phyloP scores from a whole-genome alignment of 2,797 vertebrate species.

The Rhinogobio ventralis region DNA sequence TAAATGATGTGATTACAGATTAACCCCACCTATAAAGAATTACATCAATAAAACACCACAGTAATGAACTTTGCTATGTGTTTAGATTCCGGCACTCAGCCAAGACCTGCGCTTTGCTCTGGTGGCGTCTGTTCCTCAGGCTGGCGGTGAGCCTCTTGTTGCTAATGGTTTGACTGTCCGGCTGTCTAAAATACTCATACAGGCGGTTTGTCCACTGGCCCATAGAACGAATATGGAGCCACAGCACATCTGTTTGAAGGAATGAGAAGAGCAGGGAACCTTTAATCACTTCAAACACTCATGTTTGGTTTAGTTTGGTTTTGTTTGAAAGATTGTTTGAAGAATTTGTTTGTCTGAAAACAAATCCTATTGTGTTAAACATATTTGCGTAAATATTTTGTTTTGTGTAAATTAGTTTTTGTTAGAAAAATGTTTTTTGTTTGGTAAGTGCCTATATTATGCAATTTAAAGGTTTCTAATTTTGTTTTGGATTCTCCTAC shows the following conservation, averaged over 20 bases:
- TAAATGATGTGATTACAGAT: not conserved
- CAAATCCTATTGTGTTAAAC: not conserved
- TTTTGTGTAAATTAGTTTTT: not conserved
- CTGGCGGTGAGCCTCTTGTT: slow-evolving; percentile 70
- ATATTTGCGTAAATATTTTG: not conserved
- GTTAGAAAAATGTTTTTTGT: not conserved
- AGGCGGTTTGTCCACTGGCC: slow-evolving; percentile 91
- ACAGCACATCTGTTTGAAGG: slow-evolving; percentile 80
- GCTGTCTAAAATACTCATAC: slow-evolving; percentile 82
- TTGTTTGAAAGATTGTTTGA: not conserved
- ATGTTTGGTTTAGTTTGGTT: not conserved
- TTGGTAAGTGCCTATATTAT: not conserved
- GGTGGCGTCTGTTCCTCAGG: slow-evolving; percentile 64
- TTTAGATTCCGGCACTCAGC: not conserved
- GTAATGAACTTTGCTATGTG: not conserved
- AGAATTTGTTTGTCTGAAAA: not conserved
- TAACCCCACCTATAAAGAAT: not conserved
- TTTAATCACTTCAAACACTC: not conserved
- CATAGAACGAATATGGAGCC: slow-evolving; percentile 87
- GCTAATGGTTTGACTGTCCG: slow-evolving; percentile 32
- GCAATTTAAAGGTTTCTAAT: not conserved
- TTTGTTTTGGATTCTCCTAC: not conserved
- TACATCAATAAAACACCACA: not conserved
- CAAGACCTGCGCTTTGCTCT: slow-evolving; percentile 69
- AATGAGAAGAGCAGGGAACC: not conserved